Conservation (phyloP, 2,113 vertebrate genomes). For the Microcebus tavaratra region DNA sequence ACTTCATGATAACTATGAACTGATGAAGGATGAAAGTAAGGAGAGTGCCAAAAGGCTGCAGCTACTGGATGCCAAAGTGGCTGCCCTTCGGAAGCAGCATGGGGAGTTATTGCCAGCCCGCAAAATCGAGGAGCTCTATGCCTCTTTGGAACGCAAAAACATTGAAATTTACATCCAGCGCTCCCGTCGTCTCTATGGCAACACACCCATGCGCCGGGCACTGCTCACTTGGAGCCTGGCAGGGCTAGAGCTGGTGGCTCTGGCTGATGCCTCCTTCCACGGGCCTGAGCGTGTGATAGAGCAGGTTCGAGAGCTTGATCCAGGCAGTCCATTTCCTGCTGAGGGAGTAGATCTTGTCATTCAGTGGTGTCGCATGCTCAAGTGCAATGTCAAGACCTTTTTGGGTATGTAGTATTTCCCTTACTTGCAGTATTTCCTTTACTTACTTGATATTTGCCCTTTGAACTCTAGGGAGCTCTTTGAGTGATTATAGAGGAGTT, state of each 20-base stretch:
- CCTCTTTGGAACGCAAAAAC: conserved; percentile 97
- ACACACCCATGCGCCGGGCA: conserved; percentile 96
- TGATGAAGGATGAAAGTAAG: conserved; percentile 99
- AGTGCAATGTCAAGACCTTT: conserved; percentile 91
- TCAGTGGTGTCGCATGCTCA: conserved; percentile 96
- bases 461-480: neutral
- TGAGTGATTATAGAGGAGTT: conserved; percentile 21
- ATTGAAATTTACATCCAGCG: conserved; percentile 99
- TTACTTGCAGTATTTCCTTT: neutral
- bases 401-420: conserved; percentile 87
- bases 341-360: conserved; percentile 93
- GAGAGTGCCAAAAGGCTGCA: conserved; percentile 96
- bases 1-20: conserved; percentile 96
- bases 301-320: conserved; percentile 93
- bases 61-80: conserved; percentile 95
- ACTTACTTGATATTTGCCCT: neutral
- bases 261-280: conserved; percentile 93
- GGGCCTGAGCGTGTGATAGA: conserved; percentile 91
- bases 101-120: conserved; percentile 96
- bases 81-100: conserved; percentile 95
- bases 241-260: conserved; percentile 90
- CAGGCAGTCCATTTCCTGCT: conserved; percentile 91
- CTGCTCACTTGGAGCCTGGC: conserved; percentile 95
- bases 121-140: conserved; percentile 98
- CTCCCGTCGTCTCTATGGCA: conserved; percentile 94